Evolutionary conservation across 1,140 invertebrate genomes (phyloP).

Genomic region (Euglossa dilemma): DNA sequence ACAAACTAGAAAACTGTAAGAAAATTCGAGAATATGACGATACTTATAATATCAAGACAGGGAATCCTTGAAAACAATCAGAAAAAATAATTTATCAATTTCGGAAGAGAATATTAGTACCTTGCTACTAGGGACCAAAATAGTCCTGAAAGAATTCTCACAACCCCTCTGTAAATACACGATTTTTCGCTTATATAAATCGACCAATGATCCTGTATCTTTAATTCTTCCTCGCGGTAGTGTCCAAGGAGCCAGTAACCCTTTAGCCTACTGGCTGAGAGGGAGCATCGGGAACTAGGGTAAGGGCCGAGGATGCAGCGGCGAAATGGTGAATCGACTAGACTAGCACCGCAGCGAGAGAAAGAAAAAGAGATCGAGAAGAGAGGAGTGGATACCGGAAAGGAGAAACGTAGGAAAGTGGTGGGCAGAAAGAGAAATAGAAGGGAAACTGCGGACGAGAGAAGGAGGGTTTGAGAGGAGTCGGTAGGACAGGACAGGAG

Average conservation of each 20-base stretch:
- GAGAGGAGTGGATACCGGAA: not conserved
- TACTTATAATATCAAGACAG: too few species aligned
- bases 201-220: slow-evolving; percentile 15
- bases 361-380: not conserved
- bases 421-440: not conserved
- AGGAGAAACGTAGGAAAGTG: slow-evolving; percentile 43
- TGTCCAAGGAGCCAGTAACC: slow-evolving; percentile 59
- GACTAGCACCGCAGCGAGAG: slow-evolving; percentile 10
- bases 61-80: too few species aligned
- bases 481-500: slow-evolving; percentile 53
- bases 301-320: slow-evolving; percentile 28
- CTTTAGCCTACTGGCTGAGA: slow-evolving; percentile 62
- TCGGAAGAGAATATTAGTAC: too few species aligned
- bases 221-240: slow-evolving; percentile 53
- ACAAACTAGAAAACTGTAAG: too few species aligned
- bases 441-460: slow-evolving; percentile 10
- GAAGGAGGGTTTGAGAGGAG: slow-evolving; percentile 48
- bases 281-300: slow-evolving; percentile 27
- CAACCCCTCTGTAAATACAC: too few species aligned
- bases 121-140: too few species aligned
- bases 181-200: too few species aligned
- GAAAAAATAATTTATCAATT: too few species aligned
- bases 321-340: slow-evolving; percentile 19
- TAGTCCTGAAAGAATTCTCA: too few species aligned
- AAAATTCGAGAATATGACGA: too few species aligned